Base-by-base conservation (phyloP, 2,113 vertebrate genomes). In the Cyprinus carpio region DNA sequence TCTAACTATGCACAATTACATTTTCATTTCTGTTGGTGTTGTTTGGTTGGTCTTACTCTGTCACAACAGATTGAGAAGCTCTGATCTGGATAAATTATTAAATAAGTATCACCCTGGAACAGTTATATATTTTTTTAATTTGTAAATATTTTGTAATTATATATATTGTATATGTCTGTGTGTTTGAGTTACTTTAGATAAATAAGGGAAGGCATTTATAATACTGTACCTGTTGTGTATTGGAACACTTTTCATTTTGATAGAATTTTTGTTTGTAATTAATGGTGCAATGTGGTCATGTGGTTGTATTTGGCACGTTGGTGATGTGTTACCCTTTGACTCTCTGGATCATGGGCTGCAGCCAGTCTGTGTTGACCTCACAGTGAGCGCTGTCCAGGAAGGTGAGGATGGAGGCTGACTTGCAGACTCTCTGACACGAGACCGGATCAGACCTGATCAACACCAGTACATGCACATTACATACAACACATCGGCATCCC, bases 321-420 rank as follows among this genome's bases (percentile, higher is more conserved):
- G n/a, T n/a, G n/a, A n/a, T 6, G 37, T 37, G 37, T 6, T 40
- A 40, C 98, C 96, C 96, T 90, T 97, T 98, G 46, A 99, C 97
- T 78, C 98, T 93, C 93, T 98, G 97, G 84, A 99, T 95, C 96
- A 99, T 96, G 4, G 98, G 98, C 94, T 98, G 97, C 80, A 99
- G 95, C 98, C 98, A 99, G 86, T 99, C 97, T 0, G 91, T 91
- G 92, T 99, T 99, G 87, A 99, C 98, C 88, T 99, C 98, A 31
- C 98, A 99, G 94, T 99, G 98, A 88, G n/a, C n/a, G n/a, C 98
- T 99, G 91, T 99, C 98, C 92, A 99, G 86, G 91, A 99, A 99
- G 75, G 98, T 99, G 86, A 99, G 94, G 89, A 99, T 89, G 20
- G 96, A 91, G 83, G 97, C 96, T 0, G 93, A 71, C 1, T 98